Evolutionary conservation across 2,797 vertebrate species (phyloP).

Genomic region (Cirrhinus mrigala): DNA sequence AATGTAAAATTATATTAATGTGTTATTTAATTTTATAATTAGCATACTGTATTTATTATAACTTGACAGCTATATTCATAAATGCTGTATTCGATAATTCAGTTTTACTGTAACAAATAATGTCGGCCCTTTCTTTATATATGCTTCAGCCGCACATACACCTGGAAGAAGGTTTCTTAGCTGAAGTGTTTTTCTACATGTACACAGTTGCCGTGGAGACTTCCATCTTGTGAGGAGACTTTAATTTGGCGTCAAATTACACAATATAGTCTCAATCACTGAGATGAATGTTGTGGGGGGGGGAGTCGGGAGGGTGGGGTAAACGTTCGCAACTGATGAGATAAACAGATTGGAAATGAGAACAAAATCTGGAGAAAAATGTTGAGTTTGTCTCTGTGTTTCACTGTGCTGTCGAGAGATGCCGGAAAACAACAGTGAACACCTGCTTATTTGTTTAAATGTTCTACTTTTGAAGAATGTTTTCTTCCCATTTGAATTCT

Average conservation of each 20-base stretch:
- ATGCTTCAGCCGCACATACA: background rate
- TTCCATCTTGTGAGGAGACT: constrained; percentile 5
- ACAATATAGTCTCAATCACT: constrained; percentile 30
- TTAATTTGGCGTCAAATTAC: constrained; percentile 35
- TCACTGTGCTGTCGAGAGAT: background rate
- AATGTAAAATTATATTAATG: background rate
- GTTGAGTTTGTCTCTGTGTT: background rate
- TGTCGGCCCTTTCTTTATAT: background rate
- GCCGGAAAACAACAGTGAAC: background rate
- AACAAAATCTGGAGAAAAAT: constrained; percentile 10
- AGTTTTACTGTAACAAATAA: background rate
- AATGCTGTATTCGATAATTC: background rate
- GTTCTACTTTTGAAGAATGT: background rate
- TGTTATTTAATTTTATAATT: background rate
- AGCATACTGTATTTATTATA: background rate
- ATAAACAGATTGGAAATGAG: constrained; percentile 28
- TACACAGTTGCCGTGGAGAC: background rate
- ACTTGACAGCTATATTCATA: background rate
- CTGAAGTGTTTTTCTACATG: background rate
- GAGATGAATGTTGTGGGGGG: constrained; percentile 14
- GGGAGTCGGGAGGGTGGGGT: background rate
- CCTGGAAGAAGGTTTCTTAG: background rate
- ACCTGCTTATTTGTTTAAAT: constrained; percentile 22
- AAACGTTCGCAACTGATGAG: background rate
- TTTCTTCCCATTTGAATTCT: background rate